Base-by-base conservation (phyloP, 1,140 invertebrate species). In the Solen grandis region DNA sequence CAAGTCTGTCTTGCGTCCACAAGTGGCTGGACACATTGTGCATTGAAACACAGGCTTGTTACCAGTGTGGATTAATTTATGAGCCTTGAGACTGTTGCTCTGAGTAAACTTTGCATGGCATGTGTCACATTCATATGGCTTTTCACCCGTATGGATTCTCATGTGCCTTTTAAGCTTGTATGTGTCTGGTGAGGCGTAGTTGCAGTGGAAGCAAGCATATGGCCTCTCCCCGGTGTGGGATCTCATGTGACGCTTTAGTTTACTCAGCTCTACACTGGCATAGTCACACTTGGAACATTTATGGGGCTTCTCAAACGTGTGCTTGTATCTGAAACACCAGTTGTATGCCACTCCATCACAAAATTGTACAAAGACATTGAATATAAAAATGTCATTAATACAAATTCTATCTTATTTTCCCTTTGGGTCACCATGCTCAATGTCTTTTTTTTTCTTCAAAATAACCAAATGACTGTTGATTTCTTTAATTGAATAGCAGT, bases 41-140 rank as follows among this genome's bases (percentile, higher is more conserved):
- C 98, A 99, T 80, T 97, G 96, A 92, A 97, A 99, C 50, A 99
- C 95, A 0, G 98, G 98, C 90, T 99, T 99, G 86, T 98, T 96
- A 0, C 97, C 96, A 88, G 97, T 97, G 89, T 99, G 98, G 74
- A 98, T 99, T 25, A 99, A 93, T 91, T 96, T 97, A 91, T 99
- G 98, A 19, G 97, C 89, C 83, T 91, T 92, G 3, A 90, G 82
- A 75, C 97, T 98, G 93, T 99, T 99, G 8, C 97, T 98, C 90
- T 99, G 98, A 0, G 98, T 99, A 92, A 99, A 99, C 85, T 97
- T 81, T 10, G 85, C 81, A 74, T 83, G 83, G 63, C 98, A 99
- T 25, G 96, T 93, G 57, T 97, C 95, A 91, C 98, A 99, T 14
- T 95, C 95, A 91, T 99, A 99, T 0, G 98, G 98, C 25, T 96